phyloP scores from a whole-genome alignment of 2,888 invertebrate species.

The Furcula furcula region DNA sequence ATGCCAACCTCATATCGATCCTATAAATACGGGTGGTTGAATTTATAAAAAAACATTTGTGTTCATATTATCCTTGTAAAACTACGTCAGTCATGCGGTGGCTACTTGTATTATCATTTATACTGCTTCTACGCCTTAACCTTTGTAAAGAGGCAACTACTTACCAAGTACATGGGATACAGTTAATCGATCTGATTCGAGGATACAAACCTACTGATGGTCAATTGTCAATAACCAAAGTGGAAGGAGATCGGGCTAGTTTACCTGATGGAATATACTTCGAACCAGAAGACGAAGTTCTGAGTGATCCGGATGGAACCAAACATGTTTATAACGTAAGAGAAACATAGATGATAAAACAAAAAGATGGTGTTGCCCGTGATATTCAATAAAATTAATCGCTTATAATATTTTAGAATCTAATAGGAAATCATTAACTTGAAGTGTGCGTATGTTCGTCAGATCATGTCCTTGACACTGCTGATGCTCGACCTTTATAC shows the following conservation, averaged over 20 bases:
- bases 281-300: constrained; percentile 39
- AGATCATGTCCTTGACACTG: too few relatives aligned
- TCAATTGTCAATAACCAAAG: constrained; percentile 31
- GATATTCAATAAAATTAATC: neutral
- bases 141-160: constrained; percentile 29
- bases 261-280: constrained; percentile 50
- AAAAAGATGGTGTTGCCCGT: neutral
- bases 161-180: constrained; percentile 34
- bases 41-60: constrained; percentile 31
- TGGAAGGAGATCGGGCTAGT: constrained; percentile 23
- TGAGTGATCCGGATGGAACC: constrained; percentile 14
- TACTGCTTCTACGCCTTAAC: constrained; percentile 21
- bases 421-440: neutral
- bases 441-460: too few relatives aligned
- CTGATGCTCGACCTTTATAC: too few relatives aligned
- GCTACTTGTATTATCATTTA: constrained; percentile 10
- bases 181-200: constrained; percentile 38
- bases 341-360: too few relatives aligned
- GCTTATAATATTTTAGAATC: neutral
- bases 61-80: constrained; percentile 24
- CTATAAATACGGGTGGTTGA: constrained; percentile 37
- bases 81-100: constrained; percentile 28
- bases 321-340: constrained; percentile 33
- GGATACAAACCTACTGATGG: constrained; percentile 30
- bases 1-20: constrained; percentile 4